These are phyloP conservation scores for Epizoanthus rinbou DNA, from an alignment of 92 coral and sea anemone genomes.

Conservation along the genomic window DNA sequence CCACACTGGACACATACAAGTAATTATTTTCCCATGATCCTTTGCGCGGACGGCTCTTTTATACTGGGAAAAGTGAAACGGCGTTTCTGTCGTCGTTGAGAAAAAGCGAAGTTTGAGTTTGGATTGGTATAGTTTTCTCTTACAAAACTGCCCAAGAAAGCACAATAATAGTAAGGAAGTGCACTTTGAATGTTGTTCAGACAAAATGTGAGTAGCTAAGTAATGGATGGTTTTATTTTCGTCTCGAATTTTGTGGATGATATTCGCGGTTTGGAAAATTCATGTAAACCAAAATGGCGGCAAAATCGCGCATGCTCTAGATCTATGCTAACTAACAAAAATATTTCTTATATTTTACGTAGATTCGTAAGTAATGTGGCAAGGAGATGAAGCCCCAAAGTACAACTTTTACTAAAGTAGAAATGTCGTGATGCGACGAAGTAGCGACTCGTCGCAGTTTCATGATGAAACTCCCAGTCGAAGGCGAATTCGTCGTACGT, in stretches of 20 bases:
- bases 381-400: slow-evolving; percentile 40
- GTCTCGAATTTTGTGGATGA: slow-evolving; percentile 62
- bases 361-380: slow-evolving; percentile 14
- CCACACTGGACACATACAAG: neutral
- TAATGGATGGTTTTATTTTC: slow-evolving; percentile 77
- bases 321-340: slow-evolving; percentile 59
- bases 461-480: slow-evolving; percentile 97
- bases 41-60: slow-evolving; percentile 41
- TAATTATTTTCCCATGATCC: slow-evolving; percentile 61
- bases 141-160: slow-evolving; percentile 38
- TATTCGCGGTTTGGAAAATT: slow-evolving; percentile 45
- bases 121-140: slow-evolving; percentile 40
- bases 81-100: slow-evolving; percentile 51
- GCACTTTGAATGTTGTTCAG: slow-evolving; percentile 50
- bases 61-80: slow-evolving; percentile 22
- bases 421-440: slow-evolving; percentile 87
- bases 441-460: slow-evolving; percentile 92
- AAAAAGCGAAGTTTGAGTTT: slow-evolving; percentile 17
- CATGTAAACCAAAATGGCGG: slow-evolving; percentile 96
- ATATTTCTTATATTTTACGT: slow-evolving; percentile 33
- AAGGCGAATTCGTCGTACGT: slow-evolving; percentile 86
- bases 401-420: slow-evolving; percentile 33
- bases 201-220: slow-evolving; percentile 60
- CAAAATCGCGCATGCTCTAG: slow-evolving; percentile 96
- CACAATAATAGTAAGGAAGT: slow-evolving; percentile 41